Evolutionary conservation across 2,888 invertebrate species (phyloP).

Genomic region (Zhengitettix transpicula): DNA sequence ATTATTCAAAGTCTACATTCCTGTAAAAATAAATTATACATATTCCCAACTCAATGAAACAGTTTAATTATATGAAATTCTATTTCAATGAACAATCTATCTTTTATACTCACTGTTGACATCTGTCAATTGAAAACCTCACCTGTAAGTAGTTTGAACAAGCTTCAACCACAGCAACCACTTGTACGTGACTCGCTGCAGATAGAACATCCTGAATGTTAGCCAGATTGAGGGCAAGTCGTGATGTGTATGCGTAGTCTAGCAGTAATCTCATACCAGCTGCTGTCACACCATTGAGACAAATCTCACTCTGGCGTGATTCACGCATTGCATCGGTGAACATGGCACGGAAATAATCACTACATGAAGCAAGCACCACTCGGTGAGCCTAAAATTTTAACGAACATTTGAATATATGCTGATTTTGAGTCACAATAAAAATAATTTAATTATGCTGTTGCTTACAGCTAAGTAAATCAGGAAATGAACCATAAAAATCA

Average conservation of each 20-base stretch:
- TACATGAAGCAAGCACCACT: conserved; percentile 51
- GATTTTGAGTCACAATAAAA: too few species aligned
- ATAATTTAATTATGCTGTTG: too few species aligned
- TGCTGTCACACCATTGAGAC: conserved; percentile 46
- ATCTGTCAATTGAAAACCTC: background rate
- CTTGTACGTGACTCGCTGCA: conserved; percentile 49
- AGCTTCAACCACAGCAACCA: conserved; percentile 45
- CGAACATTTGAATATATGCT: background rate
- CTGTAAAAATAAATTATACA: background rate
- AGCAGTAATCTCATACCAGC: conserved; percentile 44
- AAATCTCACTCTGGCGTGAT: conserved; percentile 43
- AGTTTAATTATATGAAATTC: too few species aligned
- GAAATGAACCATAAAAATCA: too few species aligned
- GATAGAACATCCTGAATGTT: conserved; percentile 51
- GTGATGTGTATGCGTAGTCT: conserved; percentile 52
- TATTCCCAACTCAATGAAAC: background rate
- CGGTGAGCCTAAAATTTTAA: conserved; percentile 39
- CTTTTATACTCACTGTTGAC: background rate
- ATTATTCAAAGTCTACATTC: too few species aligned
- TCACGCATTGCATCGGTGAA: conserved; percentile 55
- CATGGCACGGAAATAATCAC: conserved; percentile 61
- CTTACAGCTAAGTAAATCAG: too few species aligned
- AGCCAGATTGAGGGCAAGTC: conserved; percentile 39
- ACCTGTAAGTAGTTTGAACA: conserved; percentile 43
- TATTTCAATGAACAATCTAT: too few species aligned